Conservation (phyloP, 1,140 invertebrate species). For the Aleiodes sp. region DNA sequence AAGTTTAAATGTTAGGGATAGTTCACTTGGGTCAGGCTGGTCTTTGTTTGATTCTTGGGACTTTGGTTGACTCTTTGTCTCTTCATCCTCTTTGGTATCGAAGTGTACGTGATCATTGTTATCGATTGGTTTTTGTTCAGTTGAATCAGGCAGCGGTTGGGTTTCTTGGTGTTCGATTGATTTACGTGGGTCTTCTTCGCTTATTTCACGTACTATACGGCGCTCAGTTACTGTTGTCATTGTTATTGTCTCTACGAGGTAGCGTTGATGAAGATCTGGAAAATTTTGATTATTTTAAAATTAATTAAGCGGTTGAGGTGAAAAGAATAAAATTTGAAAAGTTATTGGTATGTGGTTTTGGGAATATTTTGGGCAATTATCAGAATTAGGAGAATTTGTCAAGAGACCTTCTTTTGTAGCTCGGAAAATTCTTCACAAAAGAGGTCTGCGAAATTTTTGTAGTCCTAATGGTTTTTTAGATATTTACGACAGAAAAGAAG, state of each 20-base stretch:
- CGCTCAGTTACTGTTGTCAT: conserved; percentile 76
- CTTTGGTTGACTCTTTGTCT: background rate
- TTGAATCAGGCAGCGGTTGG: background rate
- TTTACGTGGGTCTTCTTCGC: conserved; percentile 44
- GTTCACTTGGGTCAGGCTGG: conserved; percentile 61
- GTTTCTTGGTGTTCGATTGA: background rate
- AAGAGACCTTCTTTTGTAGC: too few species aligned
- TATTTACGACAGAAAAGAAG: too few species aligned
- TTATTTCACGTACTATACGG: conserved; percentile 69
- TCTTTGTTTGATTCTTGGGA: conserved; percentile 39
- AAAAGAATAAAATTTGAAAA: background rate
- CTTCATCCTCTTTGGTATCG: background rate
- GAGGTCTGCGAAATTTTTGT: too few species aligned
- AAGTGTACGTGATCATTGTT: background rate
- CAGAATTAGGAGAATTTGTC: too few species aligned
- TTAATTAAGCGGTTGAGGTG: background rate
- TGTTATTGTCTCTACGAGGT: conserved; percentile 75
- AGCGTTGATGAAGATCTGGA: conserved; percentile 66
- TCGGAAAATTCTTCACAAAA: too few species aligned
- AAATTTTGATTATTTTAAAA: too few species aligned
- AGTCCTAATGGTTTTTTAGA: too few species aligned
- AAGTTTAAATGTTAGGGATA: conserved; percentile 70
- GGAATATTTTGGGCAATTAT: too few species aligned
- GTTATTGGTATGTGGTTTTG: too few species aligned
- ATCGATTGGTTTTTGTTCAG: background rate